These are phyloP conservation scores for Ispidina lecontei DNA, from an alignment of 2,797 vertebrate genomes.

Conservation along the genomic window DNA sequence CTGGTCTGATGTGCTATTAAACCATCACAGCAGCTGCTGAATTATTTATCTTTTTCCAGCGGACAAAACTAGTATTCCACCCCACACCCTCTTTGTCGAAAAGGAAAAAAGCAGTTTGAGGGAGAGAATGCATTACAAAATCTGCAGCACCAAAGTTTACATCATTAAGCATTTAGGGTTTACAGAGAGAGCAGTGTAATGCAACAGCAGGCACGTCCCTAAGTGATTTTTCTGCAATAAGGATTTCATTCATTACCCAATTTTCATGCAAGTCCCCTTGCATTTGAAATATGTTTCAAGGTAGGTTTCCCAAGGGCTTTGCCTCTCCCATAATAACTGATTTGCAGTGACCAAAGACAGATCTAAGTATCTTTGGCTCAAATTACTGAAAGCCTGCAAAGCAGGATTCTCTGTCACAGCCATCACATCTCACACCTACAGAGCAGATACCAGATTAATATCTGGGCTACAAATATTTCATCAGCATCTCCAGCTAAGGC, in stretches of 20 bases:
- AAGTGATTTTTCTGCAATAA: constrained; percentile 81
- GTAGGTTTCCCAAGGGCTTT: constrained; percentile 78
- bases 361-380: constrained; percentile 85
- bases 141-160: not conserved
- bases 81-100: not conserved
- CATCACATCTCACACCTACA: constrained; percentile 81
- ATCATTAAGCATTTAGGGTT: constrained; percentile 64
- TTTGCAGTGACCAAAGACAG: constrained; percentile 78
- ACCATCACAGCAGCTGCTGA: constrained; percentile 49
- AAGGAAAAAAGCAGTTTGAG: constrained; percentile 18
- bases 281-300: constrained; percentile 84
- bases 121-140: constrained; percentile 36
- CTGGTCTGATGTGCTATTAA: constrained; percentile 37
- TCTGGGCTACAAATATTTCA: constrained; percentile 83
- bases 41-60: constrained; percentile 42
- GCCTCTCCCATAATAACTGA: constrained; percentile 76
- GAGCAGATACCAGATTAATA: constrained; percentile 86
- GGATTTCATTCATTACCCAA: constrained; percentile 87
- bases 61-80: constrained; percentile 6
- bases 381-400: constrained; percentile 80
- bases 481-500: constrained; percentile 74
- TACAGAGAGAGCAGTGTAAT: constrained; percentile 39
- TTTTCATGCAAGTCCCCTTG: constrained; percentile 79
- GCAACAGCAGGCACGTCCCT: constrained; percentile 69
- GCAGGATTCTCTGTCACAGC: constrained; percentile 81